A percentile compares a stretch with the other conserved stretches of the same genome.
phyloP scores from a whole-genome alignment of 2,797 vertebrate species.

The Centropyge bicolor region DNA sequence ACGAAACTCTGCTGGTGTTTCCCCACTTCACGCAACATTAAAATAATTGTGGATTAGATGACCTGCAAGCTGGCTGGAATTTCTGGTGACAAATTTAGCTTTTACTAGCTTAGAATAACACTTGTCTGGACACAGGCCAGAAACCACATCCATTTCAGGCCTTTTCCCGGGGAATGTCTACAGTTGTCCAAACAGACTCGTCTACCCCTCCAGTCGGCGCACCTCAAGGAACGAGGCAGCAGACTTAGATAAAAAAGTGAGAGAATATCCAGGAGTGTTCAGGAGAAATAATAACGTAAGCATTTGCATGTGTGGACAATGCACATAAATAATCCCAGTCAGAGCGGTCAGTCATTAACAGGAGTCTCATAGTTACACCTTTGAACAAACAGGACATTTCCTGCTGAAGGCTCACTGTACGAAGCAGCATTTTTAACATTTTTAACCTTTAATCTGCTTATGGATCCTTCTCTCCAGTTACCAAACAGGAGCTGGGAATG shows the following conservation, averaged over 20 bases:
- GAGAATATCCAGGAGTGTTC: neutral
- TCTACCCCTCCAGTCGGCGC: slow-evolving; percentile 42
- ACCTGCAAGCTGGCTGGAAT: slow-evolving; percentile 55
- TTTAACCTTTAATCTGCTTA: slow-evolving; percentile 27
- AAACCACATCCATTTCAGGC: slow-evolving; percentile 76
- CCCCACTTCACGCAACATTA: slow-evolving; percentile 38
- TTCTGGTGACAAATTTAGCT: slow-evolving; percentile 76
- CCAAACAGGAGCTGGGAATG: slow-evolving; percentile 22
- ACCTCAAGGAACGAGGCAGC: slow-evolving; percentile 46
- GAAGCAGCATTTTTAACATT: slow-evolving; percentile 34
- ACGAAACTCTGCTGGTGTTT: neutral
- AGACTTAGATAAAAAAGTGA: slow-evolving; percentile 11
- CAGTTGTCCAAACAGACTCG: slow-evolving; percentile 71
- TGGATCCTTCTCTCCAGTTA: neutral
- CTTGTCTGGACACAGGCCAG: slow-evolving; percentile 75
- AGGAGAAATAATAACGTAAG: neutral
- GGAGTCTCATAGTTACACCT: slow-evolving; percentile 24
- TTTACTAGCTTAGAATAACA: slow-evolving; percentile 80
- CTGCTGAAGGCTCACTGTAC: neutral
- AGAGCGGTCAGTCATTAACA: slow-evolving; percentile 37
- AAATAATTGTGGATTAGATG: slow-evolving; percentile 61
- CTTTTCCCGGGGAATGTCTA: slow-evolving; percentile 63
- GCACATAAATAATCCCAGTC: neutral
- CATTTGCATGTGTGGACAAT: neutral
- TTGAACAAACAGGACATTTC: slow-evolving; percentile 9